phyloP scores from a whole-genome alignment of 37 sponge, comb jelly and placozoan genomes.

The Petrosia ficiformis region DNA sequence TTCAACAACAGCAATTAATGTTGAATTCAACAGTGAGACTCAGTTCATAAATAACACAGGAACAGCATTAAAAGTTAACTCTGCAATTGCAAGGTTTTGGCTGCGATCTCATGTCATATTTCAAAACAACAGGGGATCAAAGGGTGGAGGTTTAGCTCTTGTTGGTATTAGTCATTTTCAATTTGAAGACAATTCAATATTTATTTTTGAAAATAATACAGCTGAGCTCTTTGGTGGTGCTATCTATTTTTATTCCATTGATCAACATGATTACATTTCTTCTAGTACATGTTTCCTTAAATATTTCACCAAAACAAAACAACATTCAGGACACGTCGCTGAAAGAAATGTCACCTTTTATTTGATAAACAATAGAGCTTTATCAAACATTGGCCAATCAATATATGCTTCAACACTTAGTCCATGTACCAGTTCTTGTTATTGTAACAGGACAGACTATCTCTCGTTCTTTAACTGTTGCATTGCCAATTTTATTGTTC shows the following conservation, averaged over 20 bases:
- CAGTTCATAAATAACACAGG: not conserved
- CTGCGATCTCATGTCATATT: not conserved
- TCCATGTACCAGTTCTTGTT: not conserved
- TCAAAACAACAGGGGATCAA: conserved; percentile 9
- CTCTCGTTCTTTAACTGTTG: not conserved
- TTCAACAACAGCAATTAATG: not conserved
- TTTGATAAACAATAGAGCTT: not conserved
- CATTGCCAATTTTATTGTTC: too few relatives aligned
- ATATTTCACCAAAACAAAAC: too few relatives aligned
- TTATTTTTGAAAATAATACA: conserved; percentile 12
- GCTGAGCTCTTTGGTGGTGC: conserved; percentile 21
- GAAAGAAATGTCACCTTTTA: not conserved
- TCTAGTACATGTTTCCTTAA: not conserved
- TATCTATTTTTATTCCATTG: not conserved
- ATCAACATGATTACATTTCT: not conserved
- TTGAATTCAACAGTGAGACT: not conserved
- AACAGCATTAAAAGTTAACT: not conserved
- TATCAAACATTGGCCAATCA: not conserved
- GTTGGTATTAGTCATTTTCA: not conserved
- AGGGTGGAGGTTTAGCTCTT: conserved; percentile 26
- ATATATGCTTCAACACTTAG: not conserved
- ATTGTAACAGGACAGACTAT: not conserved
- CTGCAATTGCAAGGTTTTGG: not conserved
- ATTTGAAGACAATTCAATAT: not conserved
- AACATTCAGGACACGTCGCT: not conserved